Evolutionary conservation across 2,888 invertebrate genomes (phyloP), one percentile per base, ranked within the genome.

Genomic region (Chrysolina haemoptera): DNA sequence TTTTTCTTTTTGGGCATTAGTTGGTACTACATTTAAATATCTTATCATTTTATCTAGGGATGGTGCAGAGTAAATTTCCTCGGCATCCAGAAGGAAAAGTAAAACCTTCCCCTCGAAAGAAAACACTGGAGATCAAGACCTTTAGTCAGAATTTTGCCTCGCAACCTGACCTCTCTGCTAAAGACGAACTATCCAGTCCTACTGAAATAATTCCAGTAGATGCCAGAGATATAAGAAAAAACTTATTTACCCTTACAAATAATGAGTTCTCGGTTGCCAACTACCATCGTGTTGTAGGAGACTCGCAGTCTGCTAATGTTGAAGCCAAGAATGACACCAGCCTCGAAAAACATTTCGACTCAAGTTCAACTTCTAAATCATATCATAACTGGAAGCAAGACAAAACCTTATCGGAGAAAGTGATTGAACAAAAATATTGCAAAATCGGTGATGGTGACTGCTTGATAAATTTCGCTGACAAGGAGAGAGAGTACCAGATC

Each of bases 401-500:
- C 8, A 87, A 88, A 40, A 90, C 90, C 0, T 79, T 87, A 73
- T 89, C 90, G 0, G 90, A 90, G 77, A 86, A 87, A 73, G 78
- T 87, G 18, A 87, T 89, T 73, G 89, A 89, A 76, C 76, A 75
- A 27, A 74, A 74, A 55, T 53, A 72, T 63, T 65, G 74, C 84
- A 40, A 18, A 20, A 75, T 66, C 20, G 80, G 78, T 3, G 75
- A 79, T 62, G 80, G 82, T 5, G 85, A 85, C 68, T 79, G 82
- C 64, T 70, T 88, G 43, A 27, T 59, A 27, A 59, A 82, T 75
- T 89, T 89, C 77, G 89, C 89, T 0, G 88, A 89, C 79, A 89
- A 89, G 83, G 90, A 91, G 81, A 87, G 89, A 70, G 87, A 88
- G 75, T 89, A 90, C 80, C 91, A 91, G 78, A 81, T 91, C 16